Evolutionary conservation across 2,113 vertebrate species (phyloP), one percentile per base, ranked within the genome.

Genomic region (Lagopus leucura): DNA sequence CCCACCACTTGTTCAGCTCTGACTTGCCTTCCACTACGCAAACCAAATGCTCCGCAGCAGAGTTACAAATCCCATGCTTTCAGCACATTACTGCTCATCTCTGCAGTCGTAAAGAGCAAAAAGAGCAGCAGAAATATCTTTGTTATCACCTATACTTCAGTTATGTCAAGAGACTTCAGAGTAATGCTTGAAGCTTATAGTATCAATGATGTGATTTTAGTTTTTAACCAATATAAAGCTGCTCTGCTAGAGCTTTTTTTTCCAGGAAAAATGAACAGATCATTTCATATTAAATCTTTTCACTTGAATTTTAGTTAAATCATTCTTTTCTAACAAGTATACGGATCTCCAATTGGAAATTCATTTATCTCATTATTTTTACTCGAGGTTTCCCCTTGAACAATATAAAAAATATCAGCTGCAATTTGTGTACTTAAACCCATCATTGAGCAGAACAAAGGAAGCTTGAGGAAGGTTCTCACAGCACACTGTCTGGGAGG

Each of bases 251-350:
- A 96, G 93, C 58, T 14, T 87, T 82, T 91, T 93, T 96, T 96
- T 86, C 27, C 27, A 95, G 48, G n/a, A 52, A 57, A 86, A 95
- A 65, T 27, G 75, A 85, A 85, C 12, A 93, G 85, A 94, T 71
- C 60, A 95, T 88, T 90, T 85, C 7, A 88, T 81, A 86, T 48
- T 80, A 55, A 90, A 84, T 82, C 4, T 58, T 61, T 84, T 93
- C 95, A 22, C 80, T 86, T 30, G 58, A 55, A 73, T 43, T 96
- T 95, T 71, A 97, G 93, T 89, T 87, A 93, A 94, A 89, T 67
- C 30, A 60, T 54, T 70, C 17, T 77, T 89, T 78, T 92, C 67
- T 43, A 69, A 70, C 16, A 82, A 92, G 38, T 47, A 85, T 60
- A 86, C 73, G 16, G 14, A 73, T 32, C 21, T 71, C 45, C 75